Evolutionary conservation across 2,888 invertebrate species (phyloP), one percentile per base, ranked within the genome.

Genomic region (Megastigmus dorsalis): DNA sequence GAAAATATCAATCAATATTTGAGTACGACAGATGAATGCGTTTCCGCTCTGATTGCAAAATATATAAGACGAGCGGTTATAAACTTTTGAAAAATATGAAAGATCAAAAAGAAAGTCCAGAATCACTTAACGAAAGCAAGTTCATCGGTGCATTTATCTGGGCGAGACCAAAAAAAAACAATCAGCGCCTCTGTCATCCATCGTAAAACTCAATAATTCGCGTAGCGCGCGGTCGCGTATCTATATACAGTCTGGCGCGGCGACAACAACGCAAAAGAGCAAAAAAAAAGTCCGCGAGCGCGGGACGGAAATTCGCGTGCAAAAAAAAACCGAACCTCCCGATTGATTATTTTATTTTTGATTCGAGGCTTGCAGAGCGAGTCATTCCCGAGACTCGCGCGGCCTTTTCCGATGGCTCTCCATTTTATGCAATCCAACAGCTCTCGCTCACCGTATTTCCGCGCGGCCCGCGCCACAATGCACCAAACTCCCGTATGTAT

Each of bases 181-280:
- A 60, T 36, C 26, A 41, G 9, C 28, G 55, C 13, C 26, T 28
- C 63, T 33, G 23, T 45, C 23, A n/a, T 23, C 50, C 23, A n/a
- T 23, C 50, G 60, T 20, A n/a, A 62, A 67, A 62, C 26, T 62
- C 67, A 54, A 74, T 62, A 55, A 74, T 74, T 55, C 62, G 41
- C 6, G 28, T n/a, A n/a, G n/a, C 18, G 7, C n/a, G 36, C 4
- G 23, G 13, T 4, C 30, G 54, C 26, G 20, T 20, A n/a, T 36
- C 36, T 10, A n/a, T n/a, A n/a, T n/a, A 55, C 36, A n/a, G n/a
- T n/a, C 18, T 18, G 9, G 15, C 7, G 45, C 18, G 41, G n/a
- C n/a, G 13, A 41, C 13, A 13, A 41, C 5, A 41, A 41, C 5
- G 13, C 3, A 9, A 41, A 41, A 41, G 5, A 41, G 13, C 5